Evolutionary conservation across 37 sponge, comb jelly and placozoan species (phyloP).

Genomic region (Eunapius fragilis): DNA sequence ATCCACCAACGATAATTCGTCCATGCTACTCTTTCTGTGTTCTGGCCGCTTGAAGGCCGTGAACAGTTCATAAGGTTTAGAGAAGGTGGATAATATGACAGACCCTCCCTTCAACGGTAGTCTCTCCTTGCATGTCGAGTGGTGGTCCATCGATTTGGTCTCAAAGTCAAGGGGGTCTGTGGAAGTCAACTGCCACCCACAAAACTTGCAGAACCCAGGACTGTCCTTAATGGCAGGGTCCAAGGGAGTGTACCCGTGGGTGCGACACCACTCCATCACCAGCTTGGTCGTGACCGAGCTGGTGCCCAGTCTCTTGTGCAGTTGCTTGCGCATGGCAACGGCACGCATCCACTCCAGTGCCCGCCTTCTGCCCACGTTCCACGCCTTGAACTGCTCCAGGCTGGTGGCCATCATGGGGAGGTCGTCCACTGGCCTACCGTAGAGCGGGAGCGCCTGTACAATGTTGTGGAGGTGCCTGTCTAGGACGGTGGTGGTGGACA

Average conservation of each 20-base stretch:
- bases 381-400: conserved; percentile 45
- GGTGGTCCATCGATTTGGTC: background rate
- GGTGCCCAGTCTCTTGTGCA: conserved; percentile 12
- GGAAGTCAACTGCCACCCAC: conserved; percentile 52
- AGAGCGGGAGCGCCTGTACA: conserved; percentile 43
- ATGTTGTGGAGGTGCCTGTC: conserved; percentile 51
- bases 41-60: background rate
- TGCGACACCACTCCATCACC: conserved; percentile 84
- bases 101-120: background rate
- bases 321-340: conserved; percentile 29
- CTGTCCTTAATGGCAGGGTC: background rate
- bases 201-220: conserved; percentile 57
- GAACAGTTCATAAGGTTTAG: conserved; percentile 5
- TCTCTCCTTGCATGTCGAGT: background rate
- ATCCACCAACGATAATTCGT: conserved; percentile 15
- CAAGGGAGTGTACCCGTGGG: conserved; percentile 80
- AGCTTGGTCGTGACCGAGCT: conserved; percentile 34
- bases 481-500: conserved; percentile 18
- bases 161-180: background rate
- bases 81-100: conserved; percentile 12
- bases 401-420: conserved; percentile 49
- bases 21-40: background rate
- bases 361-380: conserved; percentile 67
- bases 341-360: conserved; percentile 91
- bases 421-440: conserved; percentile 21